phyloP scores from a whole-genome alignment of 2,888 invertebrate species.

The Thereva nobilitata region DNA sequence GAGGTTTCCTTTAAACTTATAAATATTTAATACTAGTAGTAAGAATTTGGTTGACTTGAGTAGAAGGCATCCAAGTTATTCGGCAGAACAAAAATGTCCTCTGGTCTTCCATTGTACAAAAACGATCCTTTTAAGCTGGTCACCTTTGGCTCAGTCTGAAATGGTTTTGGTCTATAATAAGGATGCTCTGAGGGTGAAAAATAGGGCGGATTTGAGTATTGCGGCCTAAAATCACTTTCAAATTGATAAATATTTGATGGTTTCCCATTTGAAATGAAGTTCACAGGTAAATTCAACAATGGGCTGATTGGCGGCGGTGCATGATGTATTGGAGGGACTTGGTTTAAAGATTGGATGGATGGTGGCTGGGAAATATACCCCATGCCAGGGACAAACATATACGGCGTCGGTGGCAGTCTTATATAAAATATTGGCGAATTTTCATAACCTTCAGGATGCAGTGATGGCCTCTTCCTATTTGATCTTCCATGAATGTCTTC shows the following conservation, averaged over 20 bases:
- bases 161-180: conserved; percentile 59
- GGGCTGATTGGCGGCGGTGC: conserved; percentile 57
- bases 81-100: conserved; percentile 53
- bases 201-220: background rate
- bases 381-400: conserved; percentile 81
- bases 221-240: conserved; percentile 49
- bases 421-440: conserved; percentile 88
- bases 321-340: background rate
- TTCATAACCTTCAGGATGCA: conserved; percentile 50
- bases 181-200: conserved; percentile 48
- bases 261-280: conserved; percentile 81
- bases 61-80: background rate
- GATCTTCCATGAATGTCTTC: too few species aligned
- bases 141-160: conserved; percentile 65
- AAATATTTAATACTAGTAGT: background rate
- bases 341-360: conserved; percentile 43
- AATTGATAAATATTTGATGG: conserved; percentile 79
- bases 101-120: conserved; percentile 71
- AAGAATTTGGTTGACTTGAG: conserved; percentile 1
- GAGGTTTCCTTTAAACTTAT: too few species aligned
- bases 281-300: conserved; percentile 73
- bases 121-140: conserved; percentile 76
- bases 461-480: background rate
- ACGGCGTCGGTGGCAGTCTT: conserved; percentile 80
- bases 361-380: conserved; percentile 84